Evolutionary conservation across 2,888 invertebrate species (phyloP).

Genomic region (Drosophila borborema): DNA sequence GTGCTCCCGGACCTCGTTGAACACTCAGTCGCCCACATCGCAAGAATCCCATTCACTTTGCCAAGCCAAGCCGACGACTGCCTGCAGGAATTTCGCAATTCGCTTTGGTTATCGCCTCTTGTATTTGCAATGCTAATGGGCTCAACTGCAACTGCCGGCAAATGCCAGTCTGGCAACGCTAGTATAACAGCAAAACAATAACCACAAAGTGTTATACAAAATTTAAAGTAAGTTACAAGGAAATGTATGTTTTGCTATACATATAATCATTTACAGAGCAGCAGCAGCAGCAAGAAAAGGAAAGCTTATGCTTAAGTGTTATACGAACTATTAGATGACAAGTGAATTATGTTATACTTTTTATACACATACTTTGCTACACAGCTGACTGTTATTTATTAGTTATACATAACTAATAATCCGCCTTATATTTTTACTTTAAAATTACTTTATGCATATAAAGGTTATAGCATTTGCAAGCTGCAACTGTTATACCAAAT

Average conservation of each 20-base stretch:
- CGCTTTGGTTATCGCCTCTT: conserved; percentile 63
- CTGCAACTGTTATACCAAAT: background rate
- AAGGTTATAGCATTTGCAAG: background rate
- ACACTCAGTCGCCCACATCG: conserved; percentile 21
- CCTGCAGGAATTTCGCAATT: conserved; percentile 79
- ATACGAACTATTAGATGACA: background rate
- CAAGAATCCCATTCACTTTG: conserved; percentile 51
- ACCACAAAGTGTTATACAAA: conserved; percentile 16
- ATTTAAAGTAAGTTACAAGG: background rate
- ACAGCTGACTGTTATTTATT: background rate
- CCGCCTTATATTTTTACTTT: background rate
- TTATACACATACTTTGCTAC: no score
- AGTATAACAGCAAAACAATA: conserved; percentile 23
- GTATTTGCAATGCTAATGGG: conserved; percentile 67
- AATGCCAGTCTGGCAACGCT: conserved; percentile 15
- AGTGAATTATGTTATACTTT: no score
- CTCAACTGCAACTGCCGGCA: conserved; percentile 37
- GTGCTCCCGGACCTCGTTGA: conserved; percentile 66
- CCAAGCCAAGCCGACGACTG: conserved; percentile 33
- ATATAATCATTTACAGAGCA: background rate
- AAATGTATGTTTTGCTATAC: background rate
- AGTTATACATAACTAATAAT: background rate
- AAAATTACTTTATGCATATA: background rate
- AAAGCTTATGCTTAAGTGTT: background rate
- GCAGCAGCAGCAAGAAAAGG: background rate